Evolutionary conservation across 2,113 vertebrate species (phyloP), one percentile per base, ranked within the genome.

Genomic region (Salvator merianae): DNA sequence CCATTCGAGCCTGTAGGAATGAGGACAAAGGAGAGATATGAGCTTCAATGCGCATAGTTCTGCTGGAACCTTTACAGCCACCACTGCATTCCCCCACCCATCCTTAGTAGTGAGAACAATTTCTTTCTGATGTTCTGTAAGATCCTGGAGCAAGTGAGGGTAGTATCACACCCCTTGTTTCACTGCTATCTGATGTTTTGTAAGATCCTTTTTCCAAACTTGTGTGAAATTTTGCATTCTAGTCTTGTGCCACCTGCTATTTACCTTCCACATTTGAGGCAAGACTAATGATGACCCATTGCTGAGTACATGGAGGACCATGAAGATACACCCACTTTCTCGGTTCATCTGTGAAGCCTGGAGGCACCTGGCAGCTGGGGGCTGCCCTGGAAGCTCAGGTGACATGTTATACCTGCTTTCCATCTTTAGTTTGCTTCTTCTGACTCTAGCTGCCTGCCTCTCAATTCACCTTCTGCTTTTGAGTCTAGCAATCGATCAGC

Each of bases 1-100:
- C 98, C 92, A 97, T 94, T 79, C 97, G 97, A 0, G 98, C 96
- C 98, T 99, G 92, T 50, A 66, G 50, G 77, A 7, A 63, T 0
- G 1, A 1, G 0, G 68, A 69, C n/a, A 36, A 18, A 71, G 47
- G 76, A 90, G 14, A 83, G 32, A 20, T 22, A 4, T 32, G 8
- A 63, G 32, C 3, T 62, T 30, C 38, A n/a, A 43, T 18, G 20
- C 1, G 9, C 38, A 47, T 8, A 26, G 34, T 47, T 50, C 55
- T 26, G 26, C 50, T 73, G 28, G 22, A 34, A 18, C 7, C n/a
- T 7, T 70, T n/a, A 50, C 28, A 55, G 12, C 50, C 28, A 34
- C 69, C 55, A 30, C 3, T 9, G 7, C 74, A 16, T 53, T 4
- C 2, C 22, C 10, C 43, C 36, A 1, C 2, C 20, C 5, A 5